Evolutionary conservation across 2,888 invertebrate genomes (phyloP), one percentile per base, ranked within the genome.

Genomic region (Nycteola revayana): DNA sequence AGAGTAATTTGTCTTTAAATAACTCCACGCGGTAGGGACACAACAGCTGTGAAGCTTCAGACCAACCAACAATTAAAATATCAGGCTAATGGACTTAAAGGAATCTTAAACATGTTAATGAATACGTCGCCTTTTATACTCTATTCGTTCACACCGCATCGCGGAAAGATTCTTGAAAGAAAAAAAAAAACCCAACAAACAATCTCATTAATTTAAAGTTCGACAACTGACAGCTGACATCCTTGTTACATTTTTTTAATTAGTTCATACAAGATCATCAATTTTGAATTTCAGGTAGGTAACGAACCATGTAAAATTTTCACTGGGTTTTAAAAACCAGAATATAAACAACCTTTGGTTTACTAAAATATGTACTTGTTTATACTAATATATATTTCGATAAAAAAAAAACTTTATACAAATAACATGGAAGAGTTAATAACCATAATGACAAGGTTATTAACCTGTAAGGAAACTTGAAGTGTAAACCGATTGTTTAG

Each of bases 1-100:
- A 75, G 78, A 84, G 80, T 76, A 79, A 86, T 85, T 84, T 85
- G 84, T 85, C 84, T 81, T 69, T 65, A 87, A 86, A 87, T 87
- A 88, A 75, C 74, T 49, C 75, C 55, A 38, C 72, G 79, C 69
- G 77, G 84, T 82, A 77, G 84, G 77, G 71, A 60, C 44, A 57
- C 53, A 74, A 70, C 87, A 88, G 87, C 80, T 88, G 87, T 76
- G 44, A 76, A 73, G 67, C 75, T 80, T 87, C 86, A 77, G 51
- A 52, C 50, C 52, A 54, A 60, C 71, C 70, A 77, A 86, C 87
- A 87, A 88, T 87, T 86, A 88, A 87, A 87, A 88, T 87, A 85
- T 87, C 86, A 69, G 71, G 66, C 87, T 88, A 88, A 88, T 88
- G 87, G 87, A 87, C 69, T 76, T 55, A 60, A 56, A 63, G 80